phyloP scores from a whole-genome alignment of 1,140 invertebrate species.

The Trichomalopsis sarcophagae region DNA sequence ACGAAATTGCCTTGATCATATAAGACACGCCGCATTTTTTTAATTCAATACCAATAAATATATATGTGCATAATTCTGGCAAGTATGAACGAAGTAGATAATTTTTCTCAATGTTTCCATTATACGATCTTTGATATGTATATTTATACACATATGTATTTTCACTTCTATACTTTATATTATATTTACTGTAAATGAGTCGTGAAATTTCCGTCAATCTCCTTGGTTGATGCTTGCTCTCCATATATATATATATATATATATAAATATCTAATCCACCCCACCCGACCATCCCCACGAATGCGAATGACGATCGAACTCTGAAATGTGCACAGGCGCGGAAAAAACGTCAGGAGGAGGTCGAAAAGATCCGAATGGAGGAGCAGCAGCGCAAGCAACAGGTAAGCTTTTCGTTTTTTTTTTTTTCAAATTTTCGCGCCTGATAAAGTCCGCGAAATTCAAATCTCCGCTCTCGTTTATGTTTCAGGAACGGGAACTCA shows the following conservation, averaged over 20 bases:
- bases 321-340: constrained; percentile 81
- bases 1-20: constrained; percentile 33
- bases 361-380: constrained; percentile 88
- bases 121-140: neutral
- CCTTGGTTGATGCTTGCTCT: constrained; percentile 46
- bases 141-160: neutral
- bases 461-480: neutral
- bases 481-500: constrained; percentile 89
- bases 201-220: constrained; percentile 4
- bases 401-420: constrained; percentile 74
- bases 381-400: constrained; percentile 90
- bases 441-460: neutral
- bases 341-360: constrained; percentile 88
- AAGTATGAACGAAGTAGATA: constrained; percentile 41
- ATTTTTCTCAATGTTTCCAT: neutral
- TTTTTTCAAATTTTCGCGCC: neutral
- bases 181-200: neutral
- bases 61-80: constrained; percentile 21
- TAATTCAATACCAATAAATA: constrained; percentile 17
- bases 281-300: constrained; percentile 33
- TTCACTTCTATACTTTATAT: neutral
- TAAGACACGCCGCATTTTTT: constrained; percentile 25
- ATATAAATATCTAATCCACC: neutral
- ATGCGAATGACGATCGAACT: constrained; percentile 67
- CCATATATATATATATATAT: neutral